Evolutionary conservation across 2,888 invertebrate genomes (phyloP).

Genomic region (Dorcus hopei): DNA sequence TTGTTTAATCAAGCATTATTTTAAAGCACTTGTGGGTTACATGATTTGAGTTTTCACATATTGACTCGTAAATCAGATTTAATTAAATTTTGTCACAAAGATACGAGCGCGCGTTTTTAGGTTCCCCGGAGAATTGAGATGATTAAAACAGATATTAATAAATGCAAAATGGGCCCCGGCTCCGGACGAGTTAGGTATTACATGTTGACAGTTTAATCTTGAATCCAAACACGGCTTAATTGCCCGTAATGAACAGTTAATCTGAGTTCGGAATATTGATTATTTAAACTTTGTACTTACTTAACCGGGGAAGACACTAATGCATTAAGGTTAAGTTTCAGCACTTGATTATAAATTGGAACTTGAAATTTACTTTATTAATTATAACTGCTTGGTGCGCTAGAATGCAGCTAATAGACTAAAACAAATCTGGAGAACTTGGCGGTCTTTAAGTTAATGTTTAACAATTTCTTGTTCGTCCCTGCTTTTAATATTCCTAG

Average conservation of each 20-base stretch:
- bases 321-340: conserved; percentile 32
- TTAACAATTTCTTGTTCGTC: too few species aligned
- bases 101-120: too few species aligned
- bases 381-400: conserved; percentile 20
- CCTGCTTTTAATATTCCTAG: too few species aligned
- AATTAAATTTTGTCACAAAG: too few species aligned
- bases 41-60: too few species aligned
- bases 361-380: conserved; percentile 31
- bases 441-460: too few species aligned
- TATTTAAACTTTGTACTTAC: conserved; percentile 32
- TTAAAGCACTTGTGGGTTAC: too few species aligned
- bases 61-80: too few species aligned
- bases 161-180: not conserved
- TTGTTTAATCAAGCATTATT: too few species aligned
- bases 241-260: conserved; percentile 27
- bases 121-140: not conserved
- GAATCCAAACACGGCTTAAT: conserved; percentile 18
- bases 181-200: conserved; percentile 13
- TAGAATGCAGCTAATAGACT: conserved; percentile 14
- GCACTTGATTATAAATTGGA: conserved; percentile 34
- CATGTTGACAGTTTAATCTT: conserved; percentile 22
- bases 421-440: conserved; percentile 11
- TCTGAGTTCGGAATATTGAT: conserved; percentile 28
- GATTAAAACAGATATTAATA: not conserved
- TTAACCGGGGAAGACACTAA: conserved; percentile 23